phyloP scores from a whole-genome alignment of 2,888 invertebrate genomes.

The Anaspis maculata region DNA sequence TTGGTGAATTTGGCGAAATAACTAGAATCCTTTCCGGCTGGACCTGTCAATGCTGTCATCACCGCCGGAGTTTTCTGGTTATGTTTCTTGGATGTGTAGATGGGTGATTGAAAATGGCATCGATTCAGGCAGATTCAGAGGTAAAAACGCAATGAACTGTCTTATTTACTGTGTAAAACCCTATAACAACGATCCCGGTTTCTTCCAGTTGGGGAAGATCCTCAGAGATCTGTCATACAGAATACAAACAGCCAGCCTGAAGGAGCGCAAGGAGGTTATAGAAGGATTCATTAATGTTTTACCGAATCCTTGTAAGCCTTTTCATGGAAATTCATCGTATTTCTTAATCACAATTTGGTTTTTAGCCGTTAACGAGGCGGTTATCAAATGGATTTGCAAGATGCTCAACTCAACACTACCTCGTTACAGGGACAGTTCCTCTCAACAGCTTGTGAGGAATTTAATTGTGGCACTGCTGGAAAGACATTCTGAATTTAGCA shows the following conservation, averaged over 20 bases:
- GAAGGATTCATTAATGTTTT: slow-evolving; percentile 62
- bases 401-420: slow-evolving; percentile 67
- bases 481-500: slow-evolving; percentile 59
- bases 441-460: slow-evolving; percentile 65
- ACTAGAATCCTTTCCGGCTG: too few relatives aligned
- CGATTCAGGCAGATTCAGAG: too few relatives aligned
- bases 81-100: too few relatives aligned
- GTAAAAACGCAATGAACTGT: too few relatives aligned
- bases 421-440: slow-evolving; percentile 70
- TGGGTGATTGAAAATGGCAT: too few relatives aligned
- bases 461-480: slow-evolving; percentile 58
- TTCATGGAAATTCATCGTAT: slow-evolving; percentile 8
- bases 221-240: slow-evolving; percentile 66
- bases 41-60: too few relatives aligned
- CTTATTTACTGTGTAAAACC: too few relatives aligned
- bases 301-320: slow-evolving; percentile 59
- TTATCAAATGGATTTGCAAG: slow-evolving; percentile 71
- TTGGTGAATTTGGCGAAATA: too few relatives aligned
- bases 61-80: too few relatives aligned
- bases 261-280: slow-evolving; percentile 58
- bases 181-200: too few relatives aligned
- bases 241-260: slow-evolving; percentile 65
- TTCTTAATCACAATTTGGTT: slow-evolving; percentile 21
- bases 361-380: slow-evolving; percentile 68
- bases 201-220: slow-evolving; percentile 54